A percentile compares a stretch with the other conserved stretches of the same genome.
These are phyloP conservation scores for Illadopsis cleaveri DNA, from an alignment of 2,113 vertebrate species.

Conservation along the genomic window DNA sequence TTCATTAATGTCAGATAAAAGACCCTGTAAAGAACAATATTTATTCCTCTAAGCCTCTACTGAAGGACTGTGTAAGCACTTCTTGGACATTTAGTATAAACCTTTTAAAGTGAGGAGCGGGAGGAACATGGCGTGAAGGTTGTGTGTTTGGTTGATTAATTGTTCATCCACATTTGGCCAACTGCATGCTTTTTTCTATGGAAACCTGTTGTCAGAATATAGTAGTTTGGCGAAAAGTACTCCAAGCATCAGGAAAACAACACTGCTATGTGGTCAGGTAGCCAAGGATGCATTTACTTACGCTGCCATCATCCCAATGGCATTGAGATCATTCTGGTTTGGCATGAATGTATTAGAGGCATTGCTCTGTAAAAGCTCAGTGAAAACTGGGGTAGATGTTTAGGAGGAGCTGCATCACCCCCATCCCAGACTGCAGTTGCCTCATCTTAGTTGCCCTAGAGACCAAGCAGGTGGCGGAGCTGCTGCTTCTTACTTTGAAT, in stretches of 20 bases:
- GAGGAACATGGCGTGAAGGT: background rate
- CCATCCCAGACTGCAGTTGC: background rate
- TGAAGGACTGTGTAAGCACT: slow-evolving; percentile 9
- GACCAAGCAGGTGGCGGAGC: background rate
- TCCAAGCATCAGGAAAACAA: background rate
- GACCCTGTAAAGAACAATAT: background rate
- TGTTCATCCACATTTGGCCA: background rate
- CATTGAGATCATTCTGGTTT: background rate
- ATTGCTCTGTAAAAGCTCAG: background rate
- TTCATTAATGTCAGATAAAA: slow-evolving; percentile 20
- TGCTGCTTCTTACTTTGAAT: background rate
- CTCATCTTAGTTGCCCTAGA: background rate
- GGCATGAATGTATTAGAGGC: background rate
- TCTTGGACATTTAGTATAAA: background rate
- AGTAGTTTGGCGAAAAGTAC: background rate
- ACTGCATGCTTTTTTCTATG: background rate
- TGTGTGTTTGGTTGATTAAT: background rate
- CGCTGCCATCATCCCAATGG: fast-evolving
- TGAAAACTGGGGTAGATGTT: background rate
- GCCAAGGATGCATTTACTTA: background rate
- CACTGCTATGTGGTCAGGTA: background rate
- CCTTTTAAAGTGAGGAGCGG: background rate
- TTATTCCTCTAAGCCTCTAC: background rate
- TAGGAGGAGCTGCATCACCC: background rate
- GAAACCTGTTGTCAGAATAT: background rate